A percentile compares a stretch with the other conserved stretches of the same genome.
Conservation (phyloP, 2,113 vertebrate genomes). For the Melanocharis versteri region DNA sequence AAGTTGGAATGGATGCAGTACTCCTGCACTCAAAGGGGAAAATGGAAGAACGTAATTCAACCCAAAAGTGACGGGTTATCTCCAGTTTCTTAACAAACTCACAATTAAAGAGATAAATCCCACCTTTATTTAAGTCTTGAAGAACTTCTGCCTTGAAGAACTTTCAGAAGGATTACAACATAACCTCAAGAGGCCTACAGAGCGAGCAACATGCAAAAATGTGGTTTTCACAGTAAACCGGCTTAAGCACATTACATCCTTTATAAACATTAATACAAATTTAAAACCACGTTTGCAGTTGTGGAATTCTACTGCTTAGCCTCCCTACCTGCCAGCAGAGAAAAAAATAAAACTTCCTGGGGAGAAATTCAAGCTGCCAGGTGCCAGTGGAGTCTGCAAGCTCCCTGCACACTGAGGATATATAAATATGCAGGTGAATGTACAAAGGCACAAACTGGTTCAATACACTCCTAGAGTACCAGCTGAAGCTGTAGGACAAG, state of each 20-base stretch:
- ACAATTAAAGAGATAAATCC: neutral
- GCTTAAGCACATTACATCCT: neutral
- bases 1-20: neutral
- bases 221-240: neutral
- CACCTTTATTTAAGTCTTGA: neutral
- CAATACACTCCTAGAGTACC: neutral
- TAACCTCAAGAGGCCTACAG: neutral
- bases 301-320: neutral
- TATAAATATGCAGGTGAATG: neutral
- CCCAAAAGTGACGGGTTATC: neutral
- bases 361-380: neutral
- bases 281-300: neutral
- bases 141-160: neutral
- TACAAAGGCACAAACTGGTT: neutral
- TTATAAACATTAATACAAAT: neutral
- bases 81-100: neutral
- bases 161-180: neutral
- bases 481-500: neutral
- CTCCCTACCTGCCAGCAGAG: neutral
- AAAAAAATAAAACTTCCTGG: neutral
- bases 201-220: neutral
- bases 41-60: neutral
- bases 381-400: neutral
- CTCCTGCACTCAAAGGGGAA: neutral
- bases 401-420: neutral